phyloP scores from a whole-genome alignment of 2,888 invertebrate genomes.

The Erannis defoliaria region DNA sequence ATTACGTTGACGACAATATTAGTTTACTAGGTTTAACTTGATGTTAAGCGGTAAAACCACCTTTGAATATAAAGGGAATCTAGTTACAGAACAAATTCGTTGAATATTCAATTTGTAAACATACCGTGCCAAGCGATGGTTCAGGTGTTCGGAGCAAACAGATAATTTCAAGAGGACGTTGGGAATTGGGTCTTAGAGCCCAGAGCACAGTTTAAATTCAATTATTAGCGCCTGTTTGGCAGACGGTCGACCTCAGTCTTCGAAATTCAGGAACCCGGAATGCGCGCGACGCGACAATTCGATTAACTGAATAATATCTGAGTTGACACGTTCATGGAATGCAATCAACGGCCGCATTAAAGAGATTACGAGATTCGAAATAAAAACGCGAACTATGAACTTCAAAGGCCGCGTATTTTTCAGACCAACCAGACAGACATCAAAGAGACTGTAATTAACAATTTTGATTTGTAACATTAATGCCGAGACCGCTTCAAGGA shows the following conservation, averaged over 20 bases:
- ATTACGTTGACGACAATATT: too few species aligned
- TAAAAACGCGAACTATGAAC: conserved; percentile 47
- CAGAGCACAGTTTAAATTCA: conserved; percentile 54
- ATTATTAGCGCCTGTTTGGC: conserved; percentile 58
- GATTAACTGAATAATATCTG: conserved; percentile 58
- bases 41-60: not conserved
- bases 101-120: conserved; percentile 46
- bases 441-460: conserved; percentile 50
- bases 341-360: conserved; percentile 52
- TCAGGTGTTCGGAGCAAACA: conserved; percentile 54
- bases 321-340: conserved; percentile 53
- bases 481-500: conserved; percentile 31
- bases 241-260: conserved; percentile 46
- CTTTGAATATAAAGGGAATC: conserved; percentile 17
- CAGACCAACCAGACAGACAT: conserved; percentile 52
- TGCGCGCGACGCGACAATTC: conserved; percentile 52
- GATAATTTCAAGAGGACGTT: conserved; percentile 52
- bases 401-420: conserved; percentile 50
- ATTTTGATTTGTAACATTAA: conserved; percentile 47
- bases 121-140: conserved; percentile 38
- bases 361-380: conserved; percentile 43
- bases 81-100: conserved; percentile 34
- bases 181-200: conserved; percentile 53
- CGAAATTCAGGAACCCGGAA: conserved; percentile 48
- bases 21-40: too few species aligned